These are phyloP conservation scores for Iselma pallidipennis DNA, from an alignment of 2,888 invertebrate species.

Conservation along the genomic window DNA sequence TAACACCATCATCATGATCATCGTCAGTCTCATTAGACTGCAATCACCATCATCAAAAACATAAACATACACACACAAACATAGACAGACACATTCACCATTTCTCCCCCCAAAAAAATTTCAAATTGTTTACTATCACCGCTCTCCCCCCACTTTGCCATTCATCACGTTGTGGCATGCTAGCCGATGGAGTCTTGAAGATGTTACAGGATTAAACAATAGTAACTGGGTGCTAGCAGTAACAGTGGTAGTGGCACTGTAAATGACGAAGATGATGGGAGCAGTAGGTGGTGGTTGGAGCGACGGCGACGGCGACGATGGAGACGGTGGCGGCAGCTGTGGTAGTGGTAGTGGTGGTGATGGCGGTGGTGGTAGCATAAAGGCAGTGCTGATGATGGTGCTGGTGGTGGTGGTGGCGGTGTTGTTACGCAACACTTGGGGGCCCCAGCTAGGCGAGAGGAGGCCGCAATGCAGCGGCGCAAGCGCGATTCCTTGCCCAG, in stretches of 20 bases:
- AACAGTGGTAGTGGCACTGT: slow-evolving; percentile 33
- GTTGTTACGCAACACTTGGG: slow-evolving; percentile 46
- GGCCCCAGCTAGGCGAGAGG: slow-evolving; percentile 46
- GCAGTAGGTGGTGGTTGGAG: neutral
- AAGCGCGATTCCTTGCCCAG: slow-evolving; percentile 68
- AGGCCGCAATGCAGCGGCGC: slow-evolving; percentile 65
- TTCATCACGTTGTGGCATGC: too few species aligned
- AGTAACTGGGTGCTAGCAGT: slow-evolving; percentile 49
- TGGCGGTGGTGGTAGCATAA: slow-evolving; percentile 29
- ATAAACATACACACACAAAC: too few species aligned
- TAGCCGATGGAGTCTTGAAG: neutral
- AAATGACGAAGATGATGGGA: neutral
- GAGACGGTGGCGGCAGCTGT: slow-evolving; percentile 7
- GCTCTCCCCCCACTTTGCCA: too few species aligned
- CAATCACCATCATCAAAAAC: too few species aligned
- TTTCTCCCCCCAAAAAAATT: too few species aligned
- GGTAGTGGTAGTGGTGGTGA: too few species aligned
- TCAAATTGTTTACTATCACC: too few species aligned
- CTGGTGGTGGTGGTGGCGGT: slow-evolving; percentile 45
- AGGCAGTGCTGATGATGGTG: slow-evolving; percentile 35
- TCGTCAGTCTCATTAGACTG: too few species aligned
- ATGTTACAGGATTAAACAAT: slow-evolving; percentile 20
- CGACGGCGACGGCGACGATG: slow-evolving; percentile 7
- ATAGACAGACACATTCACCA: too few species aligned
- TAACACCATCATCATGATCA: too few species aligned